Evolutionary conservation across 2,888 invertebrate species (phyloP).

Genomic region (Laspeyria flexula): DNA sequence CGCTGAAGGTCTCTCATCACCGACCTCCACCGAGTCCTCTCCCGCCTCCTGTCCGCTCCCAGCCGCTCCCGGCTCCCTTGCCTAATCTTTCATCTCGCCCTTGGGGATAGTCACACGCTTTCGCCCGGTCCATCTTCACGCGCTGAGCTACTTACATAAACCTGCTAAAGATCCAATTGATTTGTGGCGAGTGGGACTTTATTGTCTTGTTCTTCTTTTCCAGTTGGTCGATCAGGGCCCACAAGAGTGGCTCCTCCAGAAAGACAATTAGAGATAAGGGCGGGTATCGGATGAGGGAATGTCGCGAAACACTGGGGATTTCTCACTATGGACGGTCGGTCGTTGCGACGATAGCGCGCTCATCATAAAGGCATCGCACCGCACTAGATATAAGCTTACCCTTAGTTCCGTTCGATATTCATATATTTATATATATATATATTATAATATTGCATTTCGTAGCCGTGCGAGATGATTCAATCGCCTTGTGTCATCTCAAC

Average conservation of each 20-base stretch:
- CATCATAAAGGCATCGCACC: constrained; percentile 86
- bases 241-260: constrained; percentile 86
- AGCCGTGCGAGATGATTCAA: constrained; percentile 79
- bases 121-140: constrained; percentile 81
- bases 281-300: constrained; percentile 81
- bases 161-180: constrained; percentile 68
- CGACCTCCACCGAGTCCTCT: constrained; percentile 48
- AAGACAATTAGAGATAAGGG: constrained; percentile 85
- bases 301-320: constrained; percentile 84
- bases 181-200: constrained; percentile 82
- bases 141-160: constrained; percentile 82
- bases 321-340: constrained; percentile 84
- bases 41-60: constrained; percentile 43
- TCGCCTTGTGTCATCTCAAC: constrained; percentile 78
- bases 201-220: constrained; percentile 85
- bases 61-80: constrained; percentile 45
- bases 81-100: constrained; percentile 66
- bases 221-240: constrained; percentile 86
- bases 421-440: no score
- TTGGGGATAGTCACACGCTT: constrained; percentile 81
- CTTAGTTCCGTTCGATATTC: constrained; percentile 74
- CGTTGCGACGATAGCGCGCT: constrained; percentile 76
- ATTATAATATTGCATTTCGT: constrained; percentile 72
- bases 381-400: constrained; percentile 82
- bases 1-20: constrained; percentile 85